Evolutionary conservation across 2,797 vertebrate genomes (phyloP).

Genomic region (Acanthopagrus latus): DNA sequence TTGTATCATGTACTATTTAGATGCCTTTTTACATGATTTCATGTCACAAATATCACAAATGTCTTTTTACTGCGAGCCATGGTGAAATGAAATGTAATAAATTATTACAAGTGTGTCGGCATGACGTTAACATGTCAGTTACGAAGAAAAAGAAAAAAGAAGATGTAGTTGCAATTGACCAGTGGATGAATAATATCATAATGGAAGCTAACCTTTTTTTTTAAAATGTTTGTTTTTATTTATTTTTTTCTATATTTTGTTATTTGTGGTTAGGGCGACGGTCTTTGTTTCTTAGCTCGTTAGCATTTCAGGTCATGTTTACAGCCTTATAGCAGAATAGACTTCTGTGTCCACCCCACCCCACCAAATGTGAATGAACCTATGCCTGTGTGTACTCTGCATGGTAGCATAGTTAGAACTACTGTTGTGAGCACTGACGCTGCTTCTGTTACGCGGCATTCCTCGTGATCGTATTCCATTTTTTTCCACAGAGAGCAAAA

Average conservation of each 20-base stretch:
- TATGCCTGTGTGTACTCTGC: constrained; percentile 57
- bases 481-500: constrained; percentile 52
- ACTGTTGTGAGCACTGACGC: constrained; percentile 50
- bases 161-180: constrained; percentile 41
- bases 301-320: constrained; percentile 66
- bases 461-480: constrained; percentile 40
- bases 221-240: constrained; percentile 55
- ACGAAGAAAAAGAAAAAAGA: constrained; percentile 9
- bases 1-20: constrained; percentile 81
- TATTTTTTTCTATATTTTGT: constrained; percentile 56
- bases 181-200: constrained; percentile 47
- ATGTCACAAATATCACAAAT: constrained; percentile 66
- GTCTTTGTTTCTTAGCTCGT: constrained; percentile 46
- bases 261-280: constrained; percentile 38
- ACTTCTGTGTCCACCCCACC: constrained; percentile 63
- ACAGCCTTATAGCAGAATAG: constrained; percentile 67
- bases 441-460: constrained; percentile 34
- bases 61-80: constrained; percentile 67
- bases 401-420: constrained; percentile 48
- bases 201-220: constrained; percentile 39
- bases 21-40: constrained; percentile 81
- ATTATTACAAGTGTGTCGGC: constrained; percentile 33
- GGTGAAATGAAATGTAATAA: constrained; percentile 53
- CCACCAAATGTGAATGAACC: constrained; percentile 77
- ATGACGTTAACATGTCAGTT: constrained; percentile 44